phyloP scores from a whole-genome alignment of 2,113 vertebrate genomes.

The Pyrgilauda ruficollis region DNA sequence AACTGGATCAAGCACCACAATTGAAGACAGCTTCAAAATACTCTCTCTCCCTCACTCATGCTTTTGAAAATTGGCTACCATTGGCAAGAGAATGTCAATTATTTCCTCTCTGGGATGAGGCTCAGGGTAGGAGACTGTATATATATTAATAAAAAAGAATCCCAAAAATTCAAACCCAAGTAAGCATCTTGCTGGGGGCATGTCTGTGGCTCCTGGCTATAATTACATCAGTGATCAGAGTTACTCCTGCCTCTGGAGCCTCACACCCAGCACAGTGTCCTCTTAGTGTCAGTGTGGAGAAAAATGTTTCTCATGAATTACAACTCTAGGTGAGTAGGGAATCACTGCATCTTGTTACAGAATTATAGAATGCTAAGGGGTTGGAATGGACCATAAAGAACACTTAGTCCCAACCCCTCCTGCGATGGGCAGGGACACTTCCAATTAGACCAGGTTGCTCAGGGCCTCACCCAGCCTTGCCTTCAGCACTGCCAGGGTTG shows the following conservation, averaged over 20 bases:
- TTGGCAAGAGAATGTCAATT: conserved; percentile 9
- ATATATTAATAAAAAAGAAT: background rate
- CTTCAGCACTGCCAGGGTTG: background rate
- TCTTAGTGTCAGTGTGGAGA: background rate
- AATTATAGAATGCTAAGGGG: background rate
- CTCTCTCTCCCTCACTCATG: background rate
- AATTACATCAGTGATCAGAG: background rate
- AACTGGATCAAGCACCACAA: background rate
- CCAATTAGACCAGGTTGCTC: background rate
- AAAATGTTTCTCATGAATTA: background rate
- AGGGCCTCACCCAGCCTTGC: background rate
- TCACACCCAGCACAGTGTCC: background rate
- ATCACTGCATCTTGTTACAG: background rate
- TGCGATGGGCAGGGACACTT: rapidly evolving
- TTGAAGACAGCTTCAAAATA: background rate
- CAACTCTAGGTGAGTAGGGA: background rate
- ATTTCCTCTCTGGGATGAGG: conserved; percentile 4
- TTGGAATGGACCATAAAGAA: too few species aligned
- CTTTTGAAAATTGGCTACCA: background rate
- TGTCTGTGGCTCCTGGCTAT: background rate
- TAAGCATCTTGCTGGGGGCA: background rate
- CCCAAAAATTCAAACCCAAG: background rate
- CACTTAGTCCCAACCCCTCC: background rate
- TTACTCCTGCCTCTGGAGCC: background rate
- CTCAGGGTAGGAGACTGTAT: background rate